Evolutionary conservation across 2,888 invertebrate genomes (phyloP), one percentile per base, ranked within the genome.

Genomic region (Amphipoea lucens): DNA sequence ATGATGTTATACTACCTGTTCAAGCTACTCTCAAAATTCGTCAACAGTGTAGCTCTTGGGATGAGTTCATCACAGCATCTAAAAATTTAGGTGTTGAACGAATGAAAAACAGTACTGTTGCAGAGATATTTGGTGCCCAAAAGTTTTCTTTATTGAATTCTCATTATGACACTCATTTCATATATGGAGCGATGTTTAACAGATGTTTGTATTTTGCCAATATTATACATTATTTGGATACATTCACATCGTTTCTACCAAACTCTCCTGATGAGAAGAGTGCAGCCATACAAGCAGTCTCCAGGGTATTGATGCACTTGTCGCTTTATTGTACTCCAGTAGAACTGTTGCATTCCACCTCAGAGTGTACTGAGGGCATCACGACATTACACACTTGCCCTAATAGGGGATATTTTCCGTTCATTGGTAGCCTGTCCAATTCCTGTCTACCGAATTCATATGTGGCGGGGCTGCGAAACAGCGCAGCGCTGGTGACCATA

Each of bases 51-150:
- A n/a, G 42, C 23, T 85, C 83, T 60, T 83, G 83, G 83, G 81
- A 85, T 40, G 83, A 85, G n/a, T 81, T 83, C n/a, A 85, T 83
- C 29, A 20, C 62, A n/a, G 85, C 76, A 60, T 85, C 83, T 7
- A 12, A 85, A 57, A 65, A 70, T 48, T 70, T 83, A 65, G 83
- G 83, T 54, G 17, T 40, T 48, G 69, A 76, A 20, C 51, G 76
- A 48, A 73, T 81, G 65, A 62, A 73, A 81, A 72, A 76, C 20
- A 69, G 40, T 57, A 68, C 72, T n/a, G 23, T 76, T 20, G 51
- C 72, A 9, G 81, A 81, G 14, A 81, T 83, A 23, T 83, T 85
- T 69, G 76, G 76, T 12, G 23, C 54, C 9, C 36, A 84, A n/a
- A 83, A 85, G 60, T 85, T 83, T 75, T 85, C 83, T 54, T 63